Base-by-base conservation (phyloP, 2,888 invertebrate species). In the Coleophora flavipennella region DNA sequence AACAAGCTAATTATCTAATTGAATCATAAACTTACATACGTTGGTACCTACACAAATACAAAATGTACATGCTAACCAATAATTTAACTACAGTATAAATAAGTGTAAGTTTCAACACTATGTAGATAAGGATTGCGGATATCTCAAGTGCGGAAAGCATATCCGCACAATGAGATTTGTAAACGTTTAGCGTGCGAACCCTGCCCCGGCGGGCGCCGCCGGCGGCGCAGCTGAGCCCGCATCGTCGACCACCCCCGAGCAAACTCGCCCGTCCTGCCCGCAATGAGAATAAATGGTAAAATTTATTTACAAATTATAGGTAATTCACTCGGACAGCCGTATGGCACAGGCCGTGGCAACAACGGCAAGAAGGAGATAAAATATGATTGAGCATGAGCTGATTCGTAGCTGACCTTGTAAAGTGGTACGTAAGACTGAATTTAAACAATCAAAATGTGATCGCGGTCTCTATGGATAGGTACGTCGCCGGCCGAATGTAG, bases 141-240 rank as follows among this genome's bases (percentile, higher is more conserved):
- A 65, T 72, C 64, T 66, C 44, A 53, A 67, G 64, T 53, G 55
- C 50, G 55, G 53, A 57, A 60, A 63, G 61, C 49, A 55, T 65
- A 67, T 73, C 72, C 73, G 70, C 58, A 55, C 47, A 42, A 46
- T 50, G 44, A 51, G 44, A 52, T 44, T 51, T 49, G 55, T 48
- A 40, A 49, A 52, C 50, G 50, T 49, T 39, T 50, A 48, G 38
- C 55, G 61, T 64, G 72, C 69, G 53, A 67, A 66, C 53, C 50
- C 55, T 50, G 50, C 54, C 53, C 71, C 80, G 79, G 80, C 78
- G 79, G 80, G 67, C 68, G 80, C 81, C 81, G 81, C 81, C n/a
- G n/a, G n/a, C 50, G 50, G 54, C 53, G 72, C 80, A 79, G 80
- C 78, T 79, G 80, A 67, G 68, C 81, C 81, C 81, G 81, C 81